A percentile compares a stretch with the other conserved stretches of the same genome.
Evolutionary conservation across 2,113 vertebrate species (phyloP).

Genomic region (Tapirus terrestris): DNA sequence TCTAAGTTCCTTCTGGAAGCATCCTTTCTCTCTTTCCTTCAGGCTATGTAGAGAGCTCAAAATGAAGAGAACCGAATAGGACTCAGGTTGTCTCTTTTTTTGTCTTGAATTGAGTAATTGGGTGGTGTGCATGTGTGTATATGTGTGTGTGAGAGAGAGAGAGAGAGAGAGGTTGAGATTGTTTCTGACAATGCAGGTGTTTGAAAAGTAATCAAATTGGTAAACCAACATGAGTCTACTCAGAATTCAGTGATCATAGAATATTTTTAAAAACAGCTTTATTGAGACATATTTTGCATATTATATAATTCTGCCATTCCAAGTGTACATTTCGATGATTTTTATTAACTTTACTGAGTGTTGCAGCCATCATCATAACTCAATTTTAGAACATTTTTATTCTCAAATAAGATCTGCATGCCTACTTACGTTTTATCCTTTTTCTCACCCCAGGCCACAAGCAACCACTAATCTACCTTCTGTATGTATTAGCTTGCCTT

Average conservation of each 20-base stretch:
- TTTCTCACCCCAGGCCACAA: not conserved
- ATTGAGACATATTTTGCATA: conserved; percentile 16
- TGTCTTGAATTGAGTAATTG: not conserved
- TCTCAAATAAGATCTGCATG: not conserved
- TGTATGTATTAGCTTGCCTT: not conserved
- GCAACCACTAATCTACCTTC: not conserved
- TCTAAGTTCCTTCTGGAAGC: not conserved
- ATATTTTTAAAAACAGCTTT: not conserved
- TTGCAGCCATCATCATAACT: not conserved
- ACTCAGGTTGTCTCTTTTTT: not conserved
- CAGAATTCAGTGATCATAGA: not conserved
- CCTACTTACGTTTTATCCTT: not conserved
- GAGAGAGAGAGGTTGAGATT: not conserved
- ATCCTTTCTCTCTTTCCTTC: not conserved
- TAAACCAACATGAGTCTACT: not conserved
- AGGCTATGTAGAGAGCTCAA: not conserved
- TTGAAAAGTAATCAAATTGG: conserved; percentile 6
- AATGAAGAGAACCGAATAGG: not conserved
- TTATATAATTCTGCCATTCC: conserved; percentile 2
- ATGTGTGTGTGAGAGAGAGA: not conserved
- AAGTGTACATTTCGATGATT: not conserved
- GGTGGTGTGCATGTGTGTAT: not conserved
- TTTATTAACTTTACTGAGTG: not conserved
- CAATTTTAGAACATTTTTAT: conserved; percentile 13
- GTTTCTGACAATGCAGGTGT: not conserved